Percentiles rank a stretch among this genome's conserved stretches.
These are phyloP conservation scores for Metopia argyrocephala DNA, from an alignment of 2,888 invertebrate genomes.

Conservation along the genomic window DNA sequence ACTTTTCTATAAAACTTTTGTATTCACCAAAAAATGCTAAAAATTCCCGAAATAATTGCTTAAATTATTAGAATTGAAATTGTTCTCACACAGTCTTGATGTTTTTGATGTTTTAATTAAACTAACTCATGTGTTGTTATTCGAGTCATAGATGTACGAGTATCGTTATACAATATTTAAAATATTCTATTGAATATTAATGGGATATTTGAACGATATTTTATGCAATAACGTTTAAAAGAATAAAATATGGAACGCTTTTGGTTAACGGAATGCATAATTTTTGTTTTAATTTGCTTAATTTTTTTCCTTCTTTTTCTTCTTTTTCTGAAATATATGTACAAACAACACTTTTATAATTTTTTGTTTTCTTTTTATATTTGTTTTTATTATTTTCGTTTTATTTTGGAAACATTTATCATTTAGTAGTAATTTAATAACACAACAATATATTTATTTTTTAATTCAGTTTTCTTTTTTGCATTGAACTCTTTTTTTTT, in stretches of 20 bases:
- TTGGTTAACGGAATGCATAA: too few relatives aligned
- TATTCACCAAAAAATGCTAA: too few relatives aligned
- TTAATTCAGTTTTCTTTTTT: neutral
- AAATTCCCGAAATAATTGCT: too few relatives aligned
- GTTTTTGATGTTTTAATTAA: neutral
- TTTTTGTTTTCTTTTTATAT: neutral
- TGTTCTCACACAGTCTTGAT: too few relatives aligned
- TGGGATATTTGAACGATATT: slow-evolving; percentile 26
- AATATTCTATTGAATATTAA: slow-evolving; percentile 2
- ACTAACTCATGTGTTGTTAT: neutral
- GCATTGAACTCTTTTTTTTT: neutral
- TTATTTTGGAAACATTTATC: neutral
- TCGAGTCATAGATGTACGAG: neutral
- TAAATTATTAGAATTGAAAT: too few relatives aligned
- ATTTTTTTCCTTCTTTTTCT: too few relatives aligned
- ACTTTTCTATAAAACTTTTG: too few relatives aligned
- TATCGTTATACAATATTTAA: neutral
- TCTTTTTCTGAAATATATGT: too few relatives aligned
- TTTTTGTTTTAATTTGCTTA: too few relatives aligned
- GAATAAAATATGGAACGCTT: neutral
- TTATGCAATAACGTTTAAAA: slow-evolving; percentile 11
- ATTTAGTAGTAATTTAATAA: neutral
- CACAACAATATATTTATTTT: neutral
- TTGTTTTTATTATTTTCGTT: neutral
- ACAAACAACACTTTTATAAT: too few relatives aligned